phyloP scores from a whole-genome alignment of 2,113 vertebrate species.

The Gallinago media region DNA sequence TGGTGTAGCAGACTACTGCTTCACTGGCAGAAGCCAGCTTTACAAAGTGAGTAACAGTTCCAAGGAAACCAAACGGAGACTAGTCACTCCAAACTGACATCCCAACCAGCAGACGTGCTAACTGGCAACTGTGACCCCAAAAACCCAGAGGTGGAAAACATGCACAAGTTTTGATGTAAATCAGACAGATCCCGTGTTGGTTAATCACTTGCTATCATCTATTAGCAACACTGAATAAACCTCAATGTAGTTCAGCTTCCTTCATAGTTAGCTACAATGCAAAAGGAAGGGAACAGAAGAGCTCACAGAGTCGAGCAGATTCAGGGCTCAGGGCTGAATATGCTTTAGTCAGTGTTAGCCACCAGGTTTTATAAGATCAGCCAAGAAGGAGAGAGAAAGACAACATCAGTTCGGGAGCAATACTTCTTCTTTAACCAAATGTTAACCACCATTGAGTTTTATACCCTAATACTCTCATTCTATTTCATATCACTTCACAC shows the following conservation, averaged over 20 bases:
- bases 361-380: not conserved
- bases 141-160: not conserved
- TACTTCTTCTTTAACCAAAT: not conserved
- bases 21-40: not conserved
- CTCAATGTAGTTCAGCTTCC: accelerated
- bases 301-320: not conserved
- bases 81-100: not conserved
- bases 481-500: not conserved
- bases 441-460: not conserved
- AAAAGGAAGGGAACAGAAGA: not conserved
- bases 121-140: not conserved
- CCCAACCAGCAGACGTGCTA: not conserved
- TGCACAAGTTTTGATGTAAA: not conserved
- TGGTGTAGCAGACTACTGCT: not conserved
- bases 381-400: not conserved
- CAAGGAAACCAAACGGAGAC: not conserved
- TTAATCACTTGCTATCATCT: not conserved
- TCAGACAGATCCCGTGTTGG: not conserved
- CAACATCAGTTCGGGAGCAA: not conserved
- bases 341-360: not conserved
- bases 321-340: not conserved
- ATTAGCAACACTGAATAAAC: not conserved
- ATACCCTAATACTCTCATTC: not conserved
- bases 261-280: not conserved
- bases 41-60: not conserved